These are phyloP conservation scores for Leptestheria dahalacensis DNA, from an alignment of 1,140 invertebrate species.

Conservation along the genomic window DNA sequence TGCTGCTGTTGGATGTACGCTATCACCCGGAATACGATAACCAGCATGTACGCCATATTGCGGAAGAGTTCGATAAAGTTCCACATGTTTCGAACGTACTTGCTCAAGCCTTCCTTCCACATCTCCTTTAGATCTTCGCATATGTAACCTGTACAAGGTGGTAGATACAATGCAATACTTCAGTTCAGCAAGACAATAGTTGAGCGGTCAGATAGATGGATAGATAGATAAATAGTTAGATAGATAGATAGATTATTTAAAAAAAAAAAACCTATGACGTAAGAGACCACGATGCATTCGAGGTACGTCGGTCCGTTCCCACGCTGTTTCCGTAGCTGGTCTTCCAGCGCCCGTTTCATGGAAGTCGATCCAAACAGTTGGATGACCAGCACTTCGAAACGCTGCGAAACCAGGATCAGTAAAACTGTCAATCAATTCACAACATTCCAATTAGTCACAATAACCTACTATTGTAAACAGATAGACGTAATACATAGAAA, in stretches of 20 bases:
- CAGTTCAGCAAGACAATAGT: too few relatives aligned
- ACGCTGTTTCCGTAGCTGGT: conserved; percentile 46
- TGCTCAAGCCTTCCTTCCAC: conserved; percentile 60
- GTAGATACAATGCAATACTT: too few relatives aligned
- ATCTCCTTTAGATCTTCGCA: conserved; percentile 83
- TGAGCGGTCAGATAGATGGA: too few relatives aligned
- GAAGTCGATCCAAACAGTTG: conserved; percentile 49
- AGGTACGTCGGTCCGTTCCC: conserved; percentile 60
- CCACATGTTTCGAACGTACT: conserved; percentile 83
- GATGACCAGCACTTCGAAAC: conserved; percentile 58
- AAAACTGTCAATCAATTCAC: conserved; percentile 43
- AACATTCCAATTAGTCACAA: not conserved
- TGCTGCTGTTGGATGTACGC: conserved; percentile 56
- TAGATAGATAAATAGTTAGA: too few relatives aligned
- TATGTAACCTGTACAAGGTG: conserved; percentile 62
- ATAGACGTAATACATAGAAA: conserved; percentile 52
- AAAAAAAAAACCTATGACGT: too few relatives aligned
- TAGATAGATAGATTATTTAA: not conserved
- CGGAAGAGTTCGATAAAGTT: conserved; percentile 89
- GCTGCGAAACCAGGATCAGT: conserved; percentile 69
- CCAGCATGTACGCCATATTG: conserved; percentile 67
- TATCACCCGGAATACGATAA: conserved; percentile 53
- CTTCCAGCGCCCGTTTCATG: conserved; percentile 40
- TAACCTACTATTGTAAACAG: not conserved
- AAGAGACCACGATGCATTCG: conserved; percentile 58